A percentile compares a stretch with the other conserved stretches of the same genome.
Conservation (phyloP, 2,888 invertebrate species). For the Oscheius onirici region DNA sequence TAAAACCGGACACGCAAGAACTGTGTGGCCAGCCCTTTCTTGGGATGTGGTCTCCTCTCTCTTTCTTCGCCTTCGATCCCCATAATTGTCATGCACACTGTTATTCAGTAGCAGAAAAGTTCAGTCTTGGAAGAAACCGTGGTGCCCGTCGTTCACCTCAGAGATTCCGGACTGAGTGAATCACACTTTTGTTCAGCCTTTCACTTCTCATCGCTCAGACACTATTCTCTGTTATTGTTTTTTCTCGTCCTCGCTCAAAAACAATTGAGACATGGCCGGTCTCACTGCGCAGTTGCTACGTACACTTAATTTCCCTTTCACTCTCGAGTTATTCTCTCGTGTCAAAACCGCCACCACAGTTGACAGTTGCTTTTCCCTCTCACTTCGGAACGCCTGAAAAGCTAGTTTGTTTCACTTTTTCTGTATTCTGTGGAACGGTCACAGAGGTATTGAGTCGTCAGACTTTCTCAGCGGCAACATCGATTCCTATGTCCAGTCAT, state of each 20-base stretch:
- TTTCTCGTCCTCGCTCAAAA: not conserved
- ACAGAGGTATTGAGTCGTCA: too few species aligned
- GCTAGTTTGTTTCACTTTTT: not conserved
- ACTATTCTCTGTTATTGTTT: slow-evolving; percentile 4
- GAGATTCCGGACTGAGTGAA: too few species aligned
- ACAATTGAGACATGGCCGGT: too few species aligned
- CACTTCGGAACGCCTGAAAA: not conserved
- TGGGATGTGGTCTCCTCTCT: not conserved
- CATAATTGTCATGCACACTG: too few species aligned
- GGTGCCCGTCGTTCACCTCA: too few species aligned
- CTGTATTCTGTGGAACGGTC: not conserved
- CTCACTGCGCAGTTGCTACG: too few species aligned
- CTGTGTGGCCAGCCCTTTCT: slow-evolving; percentile 23
- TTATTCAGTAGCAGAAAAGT: too few species aligned
- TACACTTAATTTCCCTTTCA: not conserved
- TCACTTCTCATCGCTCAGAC: too few species aligned
- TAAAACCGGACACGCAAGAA: slow-evolving; percentile 32
- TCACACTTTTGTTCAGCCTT: too few species aligned
- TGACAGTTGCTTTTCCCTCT: not conserved
- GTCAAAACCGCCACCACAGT: not conserved
- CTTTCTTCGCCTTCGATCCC: too few species aligned
- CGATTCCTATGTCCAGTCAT: not conserved
- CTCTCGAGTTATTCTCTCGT: not conserved
- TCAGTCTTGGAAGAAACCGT: too few species aligned
- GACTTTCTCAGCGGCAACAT: not conserved